phyloP scores from a whole-genome alignment of 2,113 vertebrate genomes.

The Gymnocephalus cernua region DNA sequence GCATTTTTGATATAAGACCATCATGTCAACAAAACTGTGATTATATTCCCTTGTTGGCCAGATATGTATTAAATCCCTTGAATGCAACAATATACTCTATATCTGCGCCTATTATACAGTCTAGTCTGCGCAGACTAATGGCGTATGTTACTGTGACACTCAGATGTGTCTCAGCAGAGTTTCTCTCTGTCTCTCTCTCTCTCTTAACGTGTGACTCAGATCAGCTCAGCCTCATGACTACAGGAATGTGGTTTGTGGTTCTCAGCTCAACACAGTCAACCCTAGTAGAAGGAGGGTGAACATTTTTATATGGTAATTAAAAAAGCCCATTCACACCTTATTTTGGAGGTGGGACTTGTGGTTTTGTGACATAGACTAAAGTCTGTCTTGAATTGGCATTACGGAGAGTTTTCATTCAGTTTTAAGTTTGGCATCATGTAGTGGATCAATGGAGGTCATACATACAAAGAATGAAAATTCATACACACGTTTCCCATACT shows the following conservation, averaged over 20 bases:
- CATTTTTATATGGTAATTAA: not conserved
- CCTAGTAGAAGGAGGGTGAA: not conserved
- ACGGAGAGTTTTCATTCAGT: not conserved
- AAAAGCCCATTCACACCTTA: not conserved
- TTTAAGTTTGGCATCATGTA: not conserved
- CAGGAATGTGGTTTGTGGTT: slow-evolving; percentile 76
- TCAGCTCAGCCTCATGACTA: slow-evolving; percentile 81
- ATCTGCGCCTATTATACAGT: too few relatives aligned
- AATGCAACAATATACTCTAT: not conserved
- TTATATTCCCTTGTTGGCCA: not conserved
- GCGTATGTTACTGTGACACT: not conserved
- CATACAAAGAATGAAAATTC: not conserved
- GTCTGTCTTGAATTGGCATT: not conserved
- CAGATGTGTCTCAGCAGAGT: not conserved
- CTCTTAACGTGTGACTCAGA: slow-evolving; percentile 76
- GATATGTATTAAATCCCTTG: not conserved
- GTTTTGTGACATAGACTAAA: not conserved
- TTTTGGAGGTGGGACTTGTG: not conserved
- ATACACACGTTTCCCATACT: not conserved
- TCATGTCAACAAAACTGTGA: not conserved
- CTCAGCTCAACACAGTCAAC: slow-evolving; percentile 14
- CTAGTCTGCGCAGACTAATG: not conserved
- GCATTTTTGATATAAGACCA: slow-evolving; percentile 42
- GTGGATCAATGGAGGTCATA: not conserved
- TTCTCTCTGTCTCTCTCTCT: slow-evolving; percentile 16